phyloP scores from a whole-genome alignment of 1,140 invertebrate species.

The Pteromalus puparum region DNA sequence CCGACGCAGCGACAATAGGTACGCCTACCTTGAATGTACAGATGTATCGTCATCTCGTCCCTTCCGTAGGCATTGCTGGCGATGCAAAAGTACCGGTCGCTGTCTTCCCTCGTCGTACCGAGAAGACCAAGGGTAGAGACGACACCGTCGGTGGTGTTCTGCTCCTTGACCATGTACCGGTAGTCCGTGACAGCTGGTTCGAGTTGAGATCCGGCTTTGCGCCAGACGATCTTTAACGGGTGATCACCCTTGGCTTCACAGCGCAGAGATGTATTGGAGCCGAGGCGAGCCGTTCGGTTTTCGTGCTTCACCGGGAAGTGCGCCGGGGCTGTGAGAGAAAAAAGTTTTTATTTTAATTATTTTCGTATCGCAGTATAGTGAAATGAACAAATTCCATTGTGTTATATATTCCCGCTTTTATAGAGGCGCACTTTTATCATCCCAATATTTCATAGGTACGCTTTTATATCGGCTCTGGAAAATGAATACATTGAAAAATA shows the following conservation, averaged over 20 bases:
- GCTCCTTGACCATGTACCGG: slow-evolving; percentile 71
- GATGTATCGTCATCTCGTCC: slow-evolving; percentile 92
- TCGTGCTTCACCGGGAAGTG: slow-evolving; percentile 83
- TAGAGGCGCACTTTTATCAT: background rate
- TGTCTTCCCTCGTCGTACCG: slow-evolving; percentile 90
- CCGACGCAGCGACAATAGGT: background rate
- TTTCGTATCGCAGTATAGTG: background rate
- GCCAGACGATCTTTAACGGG: slow-evolving; percentile 91
- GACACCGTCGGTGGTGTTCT: slow-evolving; percentile 79
- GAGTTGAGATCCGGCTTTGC: slow-evolving; percentile 71
- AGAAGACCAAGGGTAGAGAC: slow-evolving; percentile 89
- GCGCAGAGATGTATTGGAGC: slow-evolving; percentile 86
- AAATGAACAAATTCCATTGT: background rate
- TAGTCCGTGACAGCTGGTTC: slow-evolving; percentile 71
- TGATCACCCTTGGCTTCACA: slow-evolving; percentile 93
- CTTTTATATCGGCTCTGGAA: background rate
- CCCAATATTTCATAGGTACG: background rate
- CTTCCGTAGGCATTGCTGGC: slow-evolving; percentile 93
- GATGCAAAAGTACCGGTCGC: slow-evolving; percentile 90
- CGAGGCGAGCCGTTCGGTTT: slow-evolving; percentile 78
- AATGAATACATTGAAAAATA: background rate
- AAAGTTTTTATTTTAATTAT: too few species aligned
- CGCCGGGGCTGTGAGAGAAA: slow-evolving; percentile 82
- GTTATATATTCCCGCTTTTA: too few species aligned
- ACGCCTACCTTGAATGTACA: slow-evolving; percentile 91